Evolutionary conservation across 92 coral and sea anemone species (phyloP).

Genomic region (Palythoa grandiflora): DNA sequence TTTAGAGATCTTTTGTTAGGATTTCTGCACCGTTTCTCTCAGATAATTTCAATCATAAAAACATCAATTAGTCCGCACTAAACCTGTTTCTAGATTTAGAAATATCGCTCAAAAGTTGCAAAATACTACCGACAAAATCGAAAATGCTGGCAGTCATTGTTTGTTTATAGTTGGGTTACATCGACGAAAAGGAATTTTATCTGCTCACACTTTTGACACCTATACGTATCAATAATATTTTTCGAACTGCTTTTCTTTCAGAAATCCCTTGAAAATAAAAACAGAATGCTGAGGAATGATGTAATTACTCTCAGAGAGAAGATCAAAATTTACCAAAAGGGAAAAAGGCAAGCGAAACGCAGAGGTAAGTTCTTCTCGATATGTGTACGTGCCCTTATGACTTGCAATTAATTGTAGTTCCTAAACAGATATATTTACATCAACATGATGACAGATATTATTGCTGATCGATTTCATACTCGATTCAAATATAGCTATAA

Average conservation of each 20-base stretch:
- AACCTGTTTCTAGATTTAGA: too few species aligned
- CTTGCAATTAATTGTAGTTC: background rate
- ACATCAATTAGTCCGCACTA: too few species aligned
- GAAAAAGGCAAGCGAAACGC: constrained; percentile 14
- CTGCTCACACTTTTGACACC: background rate
- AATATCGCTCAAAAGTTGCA: too few species aligned
- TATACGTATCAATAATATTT: too few species aligned
- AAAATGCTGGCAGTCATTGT: too few species aligned
- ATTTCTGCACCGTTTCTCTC: too few species aligned
- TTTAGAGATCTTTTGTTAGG: too few species aligned
- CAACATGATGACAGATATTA: background rate
- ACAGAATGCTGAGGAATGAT: constrained; percentile 32
- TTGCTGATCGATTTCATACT: background rate
- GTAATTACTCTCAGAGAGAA: constrained; percentile 10
- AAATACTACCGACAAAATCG: too few species aligned
- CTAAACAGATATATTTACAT: background rate
- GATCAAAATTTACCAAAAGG: constrained; percentile 17
- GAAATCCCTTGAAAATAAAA: background rate
- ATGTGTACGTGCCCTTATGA: background rate
- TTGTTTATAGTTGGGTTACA: too few species aligned
- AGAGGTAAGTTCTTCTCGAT: constrained; percentile 3
- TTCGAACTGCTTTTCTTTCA: background rate
- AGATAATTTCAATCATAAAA: too few species aligned
- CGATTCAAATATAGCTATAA: background rate
- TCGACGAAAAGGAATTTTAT: too few species aligned